Percentiles rank a stretch among this genome's conserved stretches.
Evolutionary conservation across 2,797 vertebrate genomes (phyloP).

Genomic region (Liparis tanakae): DNA sequence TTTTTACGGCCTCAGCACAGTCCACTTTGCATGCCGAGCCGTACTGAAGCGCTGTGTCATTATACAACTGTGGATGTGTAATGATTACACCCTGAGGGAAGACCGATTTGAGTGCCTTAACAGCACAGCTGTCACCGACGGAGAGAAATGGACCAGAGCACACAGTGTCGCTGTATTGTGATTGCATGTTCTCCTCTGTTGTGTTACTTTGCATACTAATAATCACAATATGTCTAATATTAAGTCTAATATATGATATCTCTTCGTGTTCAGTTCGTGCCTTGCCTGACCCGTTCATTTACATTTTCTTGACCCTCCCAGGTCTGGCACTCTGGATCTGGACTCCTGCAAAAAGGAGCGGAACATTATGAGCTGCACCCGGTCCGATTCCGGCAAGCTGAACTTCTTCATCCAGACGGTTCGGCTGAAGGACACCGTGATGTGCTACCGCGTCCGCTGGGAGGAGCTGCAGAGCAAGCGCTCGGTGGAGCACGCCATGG

Average conservation of each 20-base stretch:
- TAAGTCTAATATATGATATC: neutral
- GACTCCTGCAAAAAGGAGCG: slow-evolving; percentile 92
- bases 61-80: slow-evolving; percentile 25
- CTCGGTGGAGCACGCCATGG: slow-evolving; percentile 91
- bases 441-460: slow-evolving; percentile 97
- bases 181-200: neutral
- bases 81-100: slow-evolving; percentile 60
- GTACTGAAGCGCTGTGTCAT: slow-evolving; percentile 19
- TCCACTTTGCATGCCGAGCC: slow-evolving; percentile 31
- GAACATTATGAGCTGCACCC: slow-evolving; percentile 86
- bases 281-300: neutral
- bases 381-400: slow-evolving; percentile 84
- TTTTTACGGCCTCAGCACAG: neutral
- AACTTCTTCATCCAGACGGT: slow-evolving; percentile 95
- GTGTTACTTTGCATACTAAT: neutral
- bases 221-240: too few species aligned
- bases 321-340: slow-evolving; percentile 88
- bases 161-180: neutral
- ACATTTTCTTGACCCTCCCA: slow-evolving; percentile 43
- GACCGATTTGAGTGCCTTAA: slow-evolving; percentile 47
- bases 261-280: neutral
- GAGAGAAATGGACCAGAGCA: neutral
- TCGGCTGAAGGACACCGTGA: slow-evolving; percentile 89
- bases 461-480: slow-evolving; percentile 85
- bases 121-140: slow-evolving; percentile 37